Conservation (phyloP, 2,113 vertebrate species). For the Phoxinus phoxinus region DNA sequence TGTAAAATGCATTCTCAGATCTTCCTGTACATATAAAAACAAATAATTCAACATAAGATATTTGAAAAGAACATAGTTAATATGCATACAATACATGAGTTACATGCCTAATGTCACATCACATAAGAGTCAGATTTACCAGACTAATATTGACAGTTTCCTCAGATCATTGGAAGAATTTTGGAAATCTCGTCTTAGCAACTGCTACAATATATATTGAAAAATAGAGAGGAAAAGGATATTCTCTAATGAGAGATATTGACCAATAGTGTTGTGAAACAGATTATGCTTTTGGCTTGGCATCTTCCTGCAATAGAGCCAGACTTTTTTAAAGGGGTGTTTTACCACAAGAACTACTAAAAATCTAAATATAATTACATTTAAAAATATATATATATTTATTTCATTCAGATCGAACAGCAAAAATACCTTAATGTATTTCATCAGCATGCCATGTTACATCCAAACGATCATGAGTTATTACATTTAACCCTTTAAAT, state of each 20-base stretch:
- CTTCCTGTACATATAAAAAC: background rate
- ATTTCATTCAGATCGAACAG: background rate
- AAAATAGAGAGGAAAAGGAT: background rate
- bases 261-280: background rate
- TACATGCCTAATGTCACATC: slow-evolving; percentile 1
- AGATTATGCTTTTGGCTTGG: background rate
- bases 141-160: background rate
- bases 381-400: no score
- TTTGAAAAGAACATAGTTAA: slow-evolving; percentile 10
- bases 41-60: slow-evolving; percentile 2
- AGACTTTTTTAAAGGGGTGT: background rate
- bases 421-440: background rate
- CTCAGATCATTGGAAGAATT: slow-evolving; percentile 19
- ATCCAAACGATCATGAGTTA: background rate
- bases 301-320: background rate
- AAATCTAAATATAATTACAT: background rate
- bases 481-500: background rate
- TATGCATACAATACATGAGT: background rate
- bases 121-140: background rate
- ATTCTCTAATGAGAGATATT: background rate
- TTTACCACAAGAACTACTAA: background rate
- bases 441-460: background rate
- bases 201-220: background rate
- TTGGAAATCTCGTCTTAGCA: background rate
- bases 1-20: background rate